Conservation (phyloP, 1,140 invertebrate genomes). For the Drosophila melanica region DNA sequence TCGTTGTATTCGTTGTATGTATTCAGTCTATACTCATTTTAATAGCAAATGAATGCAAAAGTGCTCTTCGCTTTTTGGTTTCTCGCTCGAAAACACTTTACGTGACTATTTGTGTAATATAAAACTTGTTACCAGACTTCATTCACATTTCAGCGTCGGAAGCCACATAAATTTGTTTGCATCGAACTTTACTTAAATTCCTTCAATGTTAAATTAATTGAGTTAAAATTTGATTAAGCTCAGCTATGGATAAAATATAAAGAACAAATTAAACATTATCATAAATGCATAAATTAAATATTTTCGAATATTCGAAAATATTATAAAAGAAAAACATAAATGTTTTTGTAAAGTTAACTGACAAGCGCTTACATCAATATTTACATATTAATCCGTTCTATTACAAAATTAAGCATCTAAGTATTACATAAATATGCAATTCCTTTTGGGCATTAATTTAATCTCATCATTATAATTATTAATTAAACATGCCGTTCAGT, state of each 20-base stretch:
- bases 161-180: not conserved
- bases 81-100: conserved; percentile 23
- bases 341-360: not conserved
- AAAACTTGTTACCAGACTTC: conserved; percentile 5
- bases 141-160: not conserved
- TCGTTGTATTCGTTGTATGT: not conserved
- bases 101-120: conserved; percentile 17
- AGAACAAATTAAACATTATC: no score
- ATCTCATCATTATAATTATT: conserved; percentile 16
- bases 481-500: conserved; percentile 29
- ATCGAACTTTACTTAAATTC: conserved; percentile 4
- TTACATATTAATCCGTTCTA: not conserved
- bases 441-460: conserved; percentile 5
- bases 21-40: conserved; percentile 31
- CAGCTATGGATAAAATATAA: no score
- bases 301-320: no score
- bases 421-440: not conserved
- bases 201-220: not conserved
- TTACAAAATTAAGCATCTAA: not conserved
- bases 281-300: no score
- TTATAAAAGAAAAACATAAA: no score
- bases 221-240: no score
- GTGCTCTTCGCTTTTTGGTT: conserved; percentile 17
- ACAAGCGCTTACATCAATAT: not conserved
- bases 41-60: conserved; percentile 45